Evolutionary conservation across 2,113 vertebrate species (phyloP).

Genomic region (Pithys albifrons): DNA sequence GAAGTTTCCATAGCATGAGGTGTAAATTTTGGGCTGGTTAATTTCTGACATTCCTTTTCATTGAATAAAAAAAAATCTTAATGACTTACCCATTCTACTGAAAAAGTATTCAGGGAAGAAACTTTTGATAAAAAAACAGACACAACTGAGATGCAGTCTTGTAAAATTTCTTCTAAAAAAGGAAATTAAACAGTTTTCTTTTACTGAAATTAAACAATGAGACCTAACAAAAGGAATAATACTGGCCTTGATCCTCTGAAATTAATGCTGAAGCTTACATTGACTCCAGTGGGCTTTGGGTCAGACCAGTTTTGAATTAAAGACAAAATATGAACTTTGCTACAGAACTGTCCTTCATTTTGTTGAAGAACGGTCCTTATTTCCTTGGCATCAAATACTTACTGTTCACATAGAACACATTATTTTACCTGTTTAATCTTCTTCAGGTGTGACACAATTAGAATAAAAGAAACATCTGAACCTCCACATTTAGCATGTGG

Average conservation of each 20-base stretch:
- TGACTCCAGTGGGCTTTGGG: neutral
- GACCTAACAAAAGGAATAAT: neutral
- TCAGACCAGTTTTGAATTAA: neutral
- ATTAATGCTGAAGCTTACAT: neutral
- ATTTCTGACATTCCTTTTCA: conserved; percentile 6
- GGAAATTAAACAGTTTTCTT: conserved; percentile 37
- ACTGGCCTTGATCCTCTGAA: neutral
- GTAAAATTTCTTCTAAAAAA: neutral
- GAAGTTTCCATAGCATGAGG: neutral
- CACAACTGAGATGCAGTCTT: conserved; percentile 21
- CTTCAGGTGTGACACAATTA: neutral
- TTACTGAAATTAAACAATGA: conserved; percentile 37
- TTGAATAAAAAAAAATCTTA: neutral
- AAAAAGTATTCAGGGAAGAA: conserved; percentile 53
- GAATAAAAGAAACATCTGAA: neutral
- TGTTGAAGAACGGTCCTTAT: neutral
- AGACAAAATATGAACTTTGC: neutral
- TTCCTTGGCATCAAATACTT: neutral
- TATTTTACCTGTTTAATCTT: neutral
- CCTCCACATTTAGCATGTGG: neutral
- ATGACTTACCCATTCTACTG: conserved; percentile 22
- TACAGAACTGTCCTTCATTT: neutral
- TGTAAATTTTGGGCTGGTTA: neutral
- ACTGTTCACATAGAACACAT: neutral
- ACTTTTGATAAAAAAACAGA: neutral